Evolutionary conservation across 2,888 invertebrate species (phyloP).

Genomic region (Dicyrtomina minuta): DNA sequence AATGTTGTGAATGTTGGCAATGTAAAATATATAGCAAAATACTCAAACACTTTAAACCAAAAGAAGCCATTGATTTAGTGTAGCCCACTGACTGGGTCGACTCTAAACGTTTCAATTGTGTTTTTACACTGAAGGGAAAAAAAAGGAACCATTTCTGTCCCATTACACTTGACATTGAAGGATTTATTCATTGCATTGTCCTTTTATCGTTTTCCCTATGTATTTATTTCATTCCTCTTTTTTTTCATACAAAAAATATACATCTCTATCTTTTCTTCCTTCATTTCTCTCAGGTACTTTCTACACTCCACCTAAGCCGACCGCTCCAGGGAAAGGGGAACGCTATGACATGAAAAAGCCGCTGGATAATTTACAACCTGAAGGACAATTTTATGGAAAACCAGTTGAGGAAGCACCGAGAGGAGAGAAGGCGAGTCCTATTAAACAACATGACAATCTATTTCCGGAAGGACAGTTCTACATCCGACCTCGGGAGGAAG

Average conservation of each 20-base stretch:
- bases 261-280: not conserved
- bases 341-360: slow-evolving; percentile 20
- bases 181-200: slow-evolving; percentile 8
- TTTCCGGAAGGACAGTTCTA: slow-evolving; percentile 61
- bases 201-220: not conserved
- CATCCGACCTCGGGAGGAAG: slow-evolving; percentile 59
- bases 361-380: slow-evolving; percentile 61
- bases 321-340: slow-evolving; percentile 24
- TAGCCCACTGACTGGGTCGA: no score
- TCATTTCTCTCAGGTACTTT: slow-evolving; percentile 22
- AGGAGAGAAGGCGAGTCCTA: slow-evolving; percentile 38
- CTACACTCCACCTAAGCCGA: slow-evolving; percentile 24
- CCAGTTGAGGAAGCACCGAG: slow-evolving; percentile 38
- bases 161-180: slow-evolving; percentile 8
- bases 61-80: no score
- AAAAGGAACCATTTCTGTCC: slow-evolving; percentile 11
- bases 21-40: not conserved
- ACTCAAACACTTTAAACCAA: no score
- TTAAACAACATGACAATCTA: slow-evolving; percentile 58
- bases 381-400: slow-evolving; percentile 60
- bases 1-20: not conserved
- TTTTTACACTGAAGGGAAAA: slow-evolving; percentile 3
- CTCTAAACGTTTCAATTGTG: slow-evolving; percentile 7
- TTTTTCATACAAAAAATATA: no score
- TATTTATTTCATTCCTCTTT: slow-evolving; percentile 2